phyloP scores from a whole-genome alignment of 2,888 invertebrate genomes.

The Rhogogaster chlorosoma region DNA sequence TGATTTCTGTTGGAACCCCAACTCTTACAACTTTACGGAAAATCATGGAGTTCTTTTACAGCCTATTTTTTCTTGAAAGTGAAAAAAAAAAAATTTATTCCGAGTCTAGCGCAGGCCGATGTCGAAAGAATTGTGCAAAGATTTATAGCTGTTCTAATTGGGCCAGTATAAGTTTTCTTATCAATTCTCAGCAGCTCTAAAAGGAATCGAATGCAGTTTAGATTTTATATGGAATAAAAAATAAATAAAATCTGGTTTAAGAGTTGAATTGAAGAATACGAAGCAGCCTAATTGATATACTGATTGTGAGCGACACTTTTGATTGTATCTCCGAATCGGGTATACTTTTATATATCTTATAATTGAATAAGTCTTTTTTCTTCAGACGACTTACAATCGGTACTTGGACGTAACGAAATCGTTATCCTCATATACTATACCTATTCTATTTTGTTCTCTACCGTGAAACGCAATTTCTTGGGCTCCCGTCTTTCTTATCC shows the following conservation, averaged over 20 bases:
- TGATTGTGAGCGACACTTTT: neutral
- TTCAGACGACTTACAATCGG: neutral
- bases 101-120: neutral
- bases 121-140: neutral
- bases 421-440: constrained; percentile 1
- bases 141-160: constrained; percentile 8
- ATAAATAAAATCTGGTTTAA: neutral
- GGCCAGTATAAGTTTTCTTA: constrained; percentile 12
- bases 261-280: neutral
- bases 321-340: neutral
- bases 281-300: neutral
- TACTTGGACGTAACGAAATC: neutral
- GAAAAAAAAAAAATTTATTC: neutral
- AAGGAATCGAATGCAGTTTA: neutral
- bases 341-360: neutral
- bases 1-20: neutral
- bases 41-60: neutral
- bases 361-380: neutral
- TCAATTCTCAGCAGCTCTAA: neutral
- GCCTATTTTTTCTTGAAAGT: neutral
- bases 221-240: neutral
- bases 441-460: neutral
- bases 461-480: neutral
- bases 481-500: constrained; percentile 16
- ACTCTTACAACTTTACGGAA: neutral